Evolutionary conservation across 2,888 invertebrate species (phyloP).

Genomic region (Eristalis pertinax): DNA sequence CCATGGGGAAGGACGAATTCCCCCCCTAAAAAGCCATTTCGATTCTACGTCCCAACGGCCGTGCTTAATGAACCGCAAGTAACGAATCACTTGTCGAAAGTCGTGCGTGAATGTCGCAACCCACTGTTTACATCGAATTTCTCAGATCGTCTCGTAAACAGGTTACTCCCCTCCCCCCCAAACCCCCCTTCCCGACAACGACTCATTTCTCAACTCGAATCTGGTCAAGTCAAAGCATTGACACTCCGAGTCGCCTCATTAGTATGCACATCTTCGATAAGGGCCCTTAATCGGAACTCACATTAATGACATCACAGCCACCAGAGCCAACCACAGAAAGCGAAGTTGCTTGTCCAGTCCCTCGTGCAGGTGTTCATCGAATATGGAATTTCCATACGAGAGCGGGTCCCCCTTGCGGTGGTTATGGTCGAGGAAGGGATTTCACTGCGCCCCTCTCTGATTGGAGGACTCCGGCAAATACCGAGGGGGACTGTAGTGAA

Average conservation of each 20-base stretch:
- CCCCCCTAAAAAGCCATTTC: neutral
- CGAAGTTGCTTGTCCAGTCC: slow-evolving; percentile 24
- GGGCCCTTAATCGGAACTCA: slow-evolving; percentile 20
- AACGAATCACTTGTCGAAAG: neutral
- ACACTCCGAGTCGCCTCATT: slow-evolving; percentile 26
- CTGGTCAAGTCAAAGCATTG: neutral
- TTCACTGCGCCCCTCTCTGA: slow-evolving; percentile 25
- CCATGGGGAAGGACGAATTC: no score
- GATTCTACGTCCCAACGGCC: neutral
- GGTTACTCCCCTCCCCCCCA: neutral
- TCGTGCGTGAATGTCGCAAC: neutral
- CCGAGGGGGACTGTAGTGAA: slow-evolving; percentile 22
- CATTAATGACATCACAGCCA: slow-evolving; percentile 32
- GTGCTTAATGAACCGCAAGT: neutral
- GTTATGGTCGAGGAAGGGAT: neutral
- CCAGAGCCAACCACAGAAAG: slow-evolving; percentile 22
- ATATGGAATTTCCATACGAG: slow-evolving; percentile 32
- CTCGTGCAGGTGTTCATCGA: slow-evolving; percentile 61
- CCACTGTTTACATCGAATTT: neutral
- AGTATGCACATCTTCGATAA: slow-evolving; percentile 45
- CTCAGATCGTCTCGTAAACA: neutral
- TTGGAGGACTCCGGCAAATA: slow-evolving; percentile 41
- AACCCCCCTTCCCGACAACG: neutral
- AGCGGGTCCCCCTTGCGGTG: slow-evolving; percentile 1
- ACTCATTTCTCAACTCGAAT: neutral